A percentile compares a stretch with the other conserved stretches of the same genome.
Conservation (phyloP, 2,113 vertebrate genomes). For the Eublepharis macularius region DNA sequence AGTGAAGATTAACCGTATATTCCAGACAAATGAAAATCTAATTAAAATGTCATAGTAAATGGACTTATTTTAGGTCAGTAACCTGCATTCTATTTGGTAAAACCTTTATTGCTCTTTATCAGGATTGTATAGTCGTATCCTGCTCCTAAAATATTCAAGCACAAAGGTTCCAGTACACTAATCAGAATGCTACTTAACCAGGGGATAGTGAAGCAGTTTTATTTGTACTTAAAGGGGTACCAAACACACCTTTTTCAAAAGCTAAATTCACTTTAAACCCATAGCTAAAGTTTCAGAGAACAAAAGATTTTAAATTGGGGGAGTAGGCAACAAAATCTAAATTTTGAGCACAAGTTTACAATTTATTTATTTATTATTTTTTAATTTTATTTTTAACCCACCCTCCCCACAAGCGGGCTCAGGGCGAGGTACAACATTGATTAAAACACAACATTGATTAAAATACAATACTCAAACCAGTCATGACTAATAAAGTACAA, state of each 20-base stretch:
- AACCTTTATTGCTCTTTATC: neutral
- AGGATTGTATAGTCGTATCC: too few relatives aligned
- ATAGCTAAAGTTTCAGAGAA: constrained; percentile 1
- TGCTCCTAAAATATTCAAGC: neutral
- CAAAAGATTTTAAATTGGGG: neutral
- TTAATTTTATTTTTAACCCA: too few relatives aligned
- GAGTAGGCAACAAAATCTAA: constrained; percentile 7
- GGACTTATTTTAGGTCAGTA: neutral
- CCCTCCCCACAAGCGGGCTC: too few relatives aligned
- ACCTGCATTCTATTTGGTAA: neutral
- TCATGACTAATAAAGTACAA: neutral
- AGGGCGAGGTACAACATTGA: too few relatives aligned
- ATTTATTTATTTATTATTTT: too few relatives aligned
- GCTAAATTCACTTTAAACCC: neutral
- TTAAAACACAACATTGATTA: too few relatives aligned
- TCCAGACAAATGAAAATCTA: constrained; percentile 10
- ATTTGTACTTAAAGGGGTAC: neutral
- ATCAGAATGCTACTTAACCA: neutral
- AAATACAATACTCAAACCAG: neutral
- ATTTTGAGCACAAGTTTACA: neutral
- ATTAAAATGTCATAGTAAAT: constrained; percentile 20
- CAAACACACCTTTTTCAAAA: neutral
- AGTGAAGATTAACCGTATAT: neutral
- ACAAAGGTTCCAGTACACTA: neutral
- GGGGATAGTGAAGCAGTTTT: neutral